These are phyloP conservation scores for Sebastes hubbsi DNA, from an alignment of 2,797 vertebrate genomes.

Conservation along the genomic window DNA sequence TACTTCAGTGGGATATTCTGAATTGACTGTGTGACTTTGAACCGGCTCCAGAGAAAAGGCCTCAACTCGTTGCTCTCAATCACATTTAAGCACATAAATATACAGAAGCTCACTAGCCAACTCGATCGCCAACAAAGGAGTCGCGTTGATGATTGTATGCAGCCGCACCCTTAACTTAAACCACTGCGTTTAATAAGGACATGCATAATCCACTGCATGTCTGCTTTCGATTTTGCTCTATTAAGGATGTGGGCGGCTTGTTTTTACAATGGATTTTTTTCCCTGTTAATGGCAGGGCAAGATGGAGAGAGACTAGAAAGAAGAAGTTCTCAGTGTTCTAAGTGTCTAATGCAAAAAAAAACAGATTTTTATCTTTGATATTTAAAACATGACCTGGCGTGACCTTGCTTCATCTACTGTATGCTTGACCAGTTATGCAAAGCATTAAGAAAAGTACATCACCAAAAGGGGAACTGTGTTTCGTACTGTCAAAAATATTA, in stretches of 20 bases:
- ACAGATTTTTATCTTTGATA: neutral
- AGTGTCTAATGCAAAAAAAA: neutral
- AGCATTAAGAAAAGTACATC: neutral
- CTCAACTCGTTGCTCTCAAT: slow-evolving; percentile 44
- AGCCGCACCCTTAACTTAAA: slow-evolving; percentile 47
- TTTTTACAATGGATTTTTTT: slow-evolving; percentile 13
- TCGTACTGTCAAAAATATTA: neutral
- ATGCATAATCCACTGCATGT: slow-evolving; percentile 32
- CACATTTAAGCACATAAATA: slow-evolving; percentile 53
- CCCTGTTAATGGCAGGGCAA: neutral
- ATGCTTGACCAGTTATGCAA: slow-evolving; percentile 5
- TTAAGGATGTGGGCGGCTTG: slow-evolving; percentile 16
- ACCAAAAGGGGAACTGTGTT: neutral
- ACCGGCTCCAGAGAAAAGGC: slow-evolving; percentile 23
- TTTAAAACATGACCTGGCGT: neutral
- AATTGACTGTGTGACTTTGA: slow-evolving; percentile 9
- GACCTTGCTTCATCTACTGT: neutral
- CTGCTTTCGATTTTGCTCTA: slow-evolving; percentile 29
- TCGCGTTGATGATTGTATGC: slow-evolving; percentile 35
- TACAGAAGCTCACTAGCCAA: slow-evolving; percentile 37
- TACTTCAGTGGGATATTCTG: slow-evolving; percentile 3
- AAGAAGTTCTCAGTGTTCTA: neutral
- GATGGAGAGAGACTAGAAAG: neutral
- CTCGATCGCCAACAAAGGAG: slow-evolving; percentile 38
- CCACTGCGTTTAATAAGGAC: slow-evolving; percentile 38